phyloP scores from a whole-genome alignment of 2,888 invertebrate species.

The Oegoconia quadripuncta region DNA sequence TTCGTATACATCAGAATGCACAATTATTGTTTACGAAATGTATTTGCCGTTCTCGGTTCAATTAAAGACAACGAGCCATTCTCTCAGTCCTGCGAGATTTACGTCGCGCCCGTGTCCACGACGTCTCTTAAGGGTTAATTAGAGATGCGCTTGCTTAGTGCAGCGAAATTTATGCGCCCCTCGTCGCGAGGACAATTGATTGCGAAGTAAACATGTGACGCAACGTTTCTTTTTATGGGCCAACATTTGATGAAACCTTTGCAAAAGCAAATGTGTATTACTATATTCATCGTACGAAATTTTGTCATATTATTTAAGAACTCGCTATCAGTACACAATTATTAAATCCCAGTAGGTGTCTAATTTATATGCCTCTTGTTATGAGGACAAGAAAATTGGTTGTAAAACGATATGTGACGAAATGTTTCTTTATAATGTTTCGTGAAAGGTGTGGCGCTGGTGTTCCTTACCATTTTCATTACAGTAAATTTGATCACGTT shows the following conservation, averaged over 20 bases:
- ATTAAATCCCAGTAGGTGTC: too few relatives aligned
- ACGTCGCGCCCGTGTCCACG: conserved; percentile 38
- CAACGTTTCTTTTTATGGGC: conserved; percentile 13
- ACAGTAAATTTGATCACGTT: too few relatives aligned
- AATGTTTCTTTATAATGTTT: conserved; percentile 12
- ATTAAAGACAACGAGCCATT: conserved; percentile 53
- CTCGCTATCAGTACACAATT: too few relatives aligned
- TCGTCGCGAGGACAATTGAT: conserved; percentile 52
- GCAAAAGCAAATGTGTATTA: not conserved
- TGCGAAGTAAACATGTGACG: conserved; percentile 35
- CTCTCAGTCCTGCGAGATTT: conserved; percentile 52
- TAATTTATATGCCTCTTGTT: conserved; percentile 53
- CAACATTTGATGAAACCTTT: conserved; percentile 26
- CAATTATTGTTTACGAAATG: not conserved
- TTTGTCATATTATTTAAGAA: too few relatives aligned
- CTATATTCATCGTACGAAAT: not conserved
- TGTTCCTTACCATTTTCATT: too few relatives aligned
- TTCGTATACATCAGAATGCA: not conserved
- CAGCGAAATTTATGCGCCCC: conserved; percentile 51
- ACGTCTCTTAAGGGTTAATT: conserved; percentile 69
- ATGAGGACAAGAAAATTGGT: conserved; percentile 52
- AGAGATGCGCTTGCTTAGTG: conserved; percentile 55
- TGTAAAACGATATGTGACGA: conserved; percentile 33
- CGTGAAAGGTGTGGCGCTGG: too few relatives aligned
- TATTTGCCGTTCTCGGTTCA: conserved; percentile 38